phyloP scores from a whole-genome alignment of 1,140 invertebrate genomes.

The Drosophila bocqueti region DNA sequence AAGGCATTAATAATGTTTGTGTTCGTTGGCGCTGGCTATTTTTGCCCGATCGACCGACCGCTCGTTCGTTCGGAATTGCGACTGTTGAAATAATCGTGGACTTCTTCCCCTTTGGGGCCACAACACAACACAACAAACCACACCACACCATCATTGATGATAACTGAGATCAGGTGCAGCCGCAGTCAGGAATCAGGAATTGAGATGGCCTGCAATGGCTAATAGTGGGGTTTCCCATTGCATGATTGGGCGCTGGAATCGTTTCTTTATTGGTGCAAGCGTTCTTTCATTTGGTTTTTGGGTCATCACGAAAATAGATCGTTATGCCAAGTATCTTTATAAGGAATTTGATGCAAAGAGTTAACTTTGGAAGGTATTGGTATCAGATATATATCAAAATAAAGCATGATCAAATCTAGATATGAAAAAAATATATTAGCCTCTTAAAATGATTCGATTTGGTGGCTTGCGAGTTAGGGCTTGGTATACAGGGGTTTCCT shows the following conservation, averaged over 20 bases:
- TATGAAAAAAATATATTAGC: neutral
- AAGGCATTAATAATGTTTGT: slow-evolving; percentile 52
- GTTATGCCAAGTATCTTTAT: neutral
- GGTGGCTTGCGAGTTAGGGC: no score
- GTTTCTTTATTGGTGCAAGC: slow-evolving; percentile 15
- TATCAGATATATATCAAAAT: no score
- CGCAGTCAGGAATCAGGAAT: slow-evolving; percentile 7
- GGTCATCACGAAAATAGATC: slow-evolving; percentile 38
- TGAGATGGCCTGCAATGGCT: slow-evolving; percentile 25
- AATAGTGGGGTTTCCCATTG: slow-evolving; percentile 17
- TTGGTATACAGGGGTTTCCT: no score
- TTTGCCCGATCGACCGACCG: slow-evolving; percentile 25
- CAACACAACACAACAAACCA: neutral
- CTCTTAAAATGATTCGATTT: neutral
- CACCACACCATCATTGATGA: slow-evolving; percentile 16
- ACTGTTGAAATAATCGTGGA: slow-evolving; percentile 39
- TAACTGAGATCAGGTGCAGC: slow-evolving; percentile 45
- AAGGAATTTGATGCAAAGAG: neutral
- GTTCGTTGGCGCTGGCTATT: slow-evolving; percentile 46
- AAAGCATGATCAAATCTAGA: neutral
- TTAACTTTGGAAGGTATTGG: neutral
- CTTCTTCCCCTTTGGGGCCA: slow-evolving; percentile 2
- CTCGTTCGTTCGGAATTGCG: slow-evolving; percentile 31
- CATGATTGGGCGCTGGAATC: slow-evolving; percentile 17
- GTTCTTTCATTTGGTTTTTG: slow-evolving; percentile 35